Base-by-base conservation (phyloP, 2,888 invertebrate species). In the Crematogaster levior region DNA sequence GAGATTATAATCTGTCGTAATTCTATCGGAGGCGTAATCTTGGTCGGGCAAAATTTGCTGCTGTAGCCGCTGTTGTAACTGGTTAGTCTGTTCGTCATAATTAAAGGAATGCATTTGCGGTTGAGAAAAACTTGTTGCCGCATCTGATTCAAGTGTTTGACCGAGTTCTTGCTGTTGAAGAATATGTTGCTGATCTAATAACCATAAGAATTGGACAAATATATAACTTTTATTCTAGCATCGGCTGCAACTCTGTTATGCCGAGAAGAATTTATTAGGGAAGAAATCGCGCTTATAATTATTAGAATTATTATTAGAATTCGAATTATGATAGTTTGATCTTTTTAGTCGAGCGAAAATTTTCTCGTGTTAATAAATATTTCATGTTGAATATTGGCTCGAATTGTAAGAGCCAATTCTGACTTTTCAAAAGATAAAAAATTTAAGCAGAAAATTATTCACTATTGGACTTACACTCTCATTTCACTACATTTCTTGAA, bases 41-140 rank as follows among this genome's bases (percentile, higher is more conserved):
- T 91, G 92, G 4, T 89, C 90, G 12, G 91, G 82, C 15, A 92
- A 84, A 40, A 93, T 88, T 83, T 91, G 91, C 87, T 94, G 89
- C 84, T 91, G 88, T 75, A n/a, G n/a, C n/a, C 92, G 88, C 43
- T 90, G 91, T 43, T 91, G 91, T 86, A 93, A 82, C 81, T 93
- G 91, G 88, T 91, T 93, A 61, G 91, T 91, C 68, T 94, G 93
- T 82, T 94, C 94, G 72, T 93, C 92, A 79, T 94, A 94, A 87
- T 94, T 94, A 72, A 94, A 94, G 0, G 94, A 93, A 61, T 94
- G 93, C 90, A 94, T 92, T 79, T 92, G 92, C 0, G 94, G 93
- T 81, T 93, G 93, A 0, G 93, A 91, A 80, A 94, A 93, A 63
- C 92, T 88, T 10, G 91, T 86, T 43, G 87, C 87, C 24, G 85